Conservation (phyloP, 2,888 invertebrate species). For the Drosophila mayaguana region DNA sequence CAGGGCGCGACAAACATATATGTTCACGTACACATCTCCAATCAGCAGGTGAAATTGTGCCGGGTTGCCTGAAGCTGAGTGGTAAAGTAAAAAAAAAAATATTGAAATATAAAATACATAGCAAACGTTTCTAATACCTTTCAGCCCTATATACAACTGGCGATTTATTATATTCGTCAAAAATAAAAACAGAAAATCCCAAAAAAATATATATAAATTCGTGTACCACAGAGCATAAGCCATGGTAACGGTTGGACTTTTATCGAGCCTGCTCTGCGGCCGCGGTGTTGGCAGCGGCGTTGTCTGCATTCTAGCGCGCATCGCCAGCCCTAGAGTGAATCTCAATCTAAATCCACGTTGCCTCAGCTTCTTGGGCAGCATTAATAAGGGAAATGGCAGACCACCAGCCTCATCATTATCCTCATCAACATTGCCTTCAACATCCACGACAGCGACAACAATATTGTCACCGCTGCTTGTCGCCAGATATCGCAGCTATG, state of each 20-base stretch:
- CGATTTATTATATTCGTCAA: constrained; percentile 32
- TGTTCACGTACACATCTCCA: constrained; percentile 42
- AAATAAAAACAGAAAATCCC: constrained; percentile 11
- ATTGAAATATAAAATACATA: constrained; percentile 12
- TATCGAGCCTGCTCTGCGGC: constrained; percentile 38
- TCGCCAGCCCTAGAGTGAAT: constrained; percentile 11
- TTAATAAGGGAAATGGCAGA: constrained; percentile 14
- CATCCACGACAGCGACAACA: constrained; percentile 18
- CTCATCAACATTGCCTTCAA: constrained; percentile 18
- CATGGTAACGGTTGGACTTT: constrained; percentile 51
- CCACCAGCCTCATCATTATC: constrained; percentile 14
- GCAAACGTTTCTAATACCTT: constrained; percentile 13
- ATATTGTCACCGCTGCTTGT: constrained; percentile 41
- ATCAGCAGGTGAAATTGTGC: constrained; percentile 58
- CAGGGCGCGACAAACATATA: neutral
- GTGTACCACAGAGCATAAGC: constrained; percentile 24
- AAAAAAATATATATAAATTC: constrained; percentile 24
- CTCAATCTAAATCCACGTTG: constrained; percentile 37
- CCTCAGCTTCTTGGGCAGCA: constrained; percentile 34
- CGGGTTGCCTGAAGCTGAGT: constrained; percentile 49
- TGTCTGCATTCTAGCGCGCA: constrained; percentile 32
- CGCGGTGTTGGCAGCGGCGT: constrained; percentile 15
- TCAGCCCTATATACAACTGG: constrained; percentile 16
- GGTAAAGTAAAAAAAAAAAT: constrained; percentile 28
- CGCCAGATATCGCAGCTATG: constrained; percentile 49